Evolutionary conservation across 2,888 invertebrate genomes (phyloP).

Genomic region (Hirtodrosophila trivittata): DNA sequence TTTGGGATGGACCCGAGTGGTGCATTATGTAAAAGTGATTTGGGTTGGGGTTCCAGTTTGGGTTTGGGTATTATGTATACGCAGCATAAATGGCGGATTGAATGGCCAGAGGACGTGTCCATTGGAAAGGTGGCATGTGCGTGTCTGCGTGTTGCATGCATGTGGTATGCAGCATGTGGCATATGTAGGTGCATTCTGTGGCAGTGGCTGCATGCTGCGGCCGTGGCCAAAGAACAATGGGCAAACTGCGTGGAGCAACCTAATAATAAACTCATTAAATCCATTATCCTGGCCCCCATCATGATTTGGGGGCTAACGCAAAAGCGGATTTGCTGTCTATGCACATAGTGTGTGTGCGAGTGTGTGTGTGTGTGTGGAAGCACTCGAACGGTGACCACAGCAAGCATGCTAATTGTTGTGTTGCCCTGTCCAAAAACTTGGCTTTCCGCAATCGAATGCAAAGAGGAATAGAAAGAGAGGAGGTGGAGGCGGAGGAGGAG

Average conservation of each 20-base stretch:
- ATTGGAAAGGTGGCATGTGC: constrained; percentile 9
- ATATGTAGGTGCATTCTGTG: constrained; percentile 2
- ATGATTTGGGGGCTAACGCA: constrained; percentile 79
- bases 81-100: constrained; percentile 43
- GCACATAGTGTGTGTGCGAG: constrained; percentile 17
- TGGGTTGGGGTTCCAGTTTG: too few species aligned
- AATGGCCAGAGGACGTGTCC: background rate
- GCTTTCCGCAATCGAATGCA: background rate
- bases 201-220: background rate
- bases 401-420: constrained; percentile 49
- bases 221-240: constrained; percentile 39
- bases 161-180: too few species aligned
- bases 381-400: constrained; percentile 10
- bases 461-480: background rate
- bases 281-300: constrained; percentile 74
- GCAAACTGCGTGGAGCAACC: constrained; percentile 38
- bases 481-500: background rate
- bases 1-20: background rate
- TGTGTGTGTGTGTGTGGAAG: constrained; percentile 5
- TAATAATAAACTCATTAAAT: constrained; percentile 81
- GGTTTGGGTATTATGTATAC: constrained; percentile 50
- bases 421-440: background rate
- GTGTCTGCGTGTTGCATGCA: too few species aligned
- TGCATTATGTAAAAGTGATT: constrained; percentile 25
- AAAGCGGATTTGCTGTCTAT: constrained; percentile 75